Conservation (phyloP, 2,888 invertebrate genomes). For the Caenorhabditis drosophilae region DNA sequence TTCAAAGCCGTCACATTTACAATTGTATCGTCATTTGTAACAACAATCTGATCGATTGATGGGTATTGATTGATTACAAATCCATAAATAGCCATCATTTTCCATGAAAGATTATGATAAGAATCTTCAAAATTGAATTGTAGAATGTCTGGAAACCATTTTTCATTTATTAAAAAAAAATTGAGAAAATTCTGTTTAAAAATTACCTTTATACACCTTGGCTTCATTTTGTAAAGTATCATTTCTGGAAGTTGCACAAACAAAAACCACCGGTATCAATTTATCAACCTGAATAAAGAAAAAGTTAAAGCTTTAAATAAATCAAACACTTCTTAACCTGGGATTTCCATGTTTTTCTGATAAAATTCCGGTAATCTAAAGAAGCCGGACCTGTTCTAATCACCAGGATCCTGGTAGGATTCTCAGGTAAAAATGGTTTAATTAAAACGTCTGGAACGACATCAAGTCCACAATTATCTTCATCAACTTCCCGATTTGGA, state of each 20-base stretch:
- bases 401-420: slow-evolving; percentile 44
- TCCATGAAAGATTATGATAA: slow-evolving; percentile 64
- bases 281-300: slow-evolving; percentile 29
- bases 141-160: slow-evolving; percentile 57
- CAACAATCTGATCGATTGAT: slow-evolving; percentile 51
- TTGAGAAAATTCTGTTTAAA: neutral
- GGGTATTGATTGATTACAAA: slow-evolving; percentile 53
- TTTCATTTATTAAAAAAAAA: neutral
- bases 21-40: slow-evolving; percentile 65
- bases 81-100: slow-evolving; percentile 67
- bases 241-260: slow-evolving; percentile 44
- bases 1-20: slow-evolving; percentile 63
- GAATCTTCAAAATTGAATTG: slow-evolving; percentile 67
- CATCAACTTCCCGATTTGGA: slow-evolving; percentile 24
- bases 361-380: slow-evolving; percentile 58
- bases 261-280: slow-evolving; percentile 51
- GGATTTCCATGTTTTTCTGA: slow-evolving; percentile 63
- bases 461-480: slow-evolving; percentile 40
- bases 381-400: slow-evolving; percentile 58
- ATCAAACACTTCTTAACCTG: slow-evolving; percentile 20
- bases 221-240: slow-evolving; percentile 41
- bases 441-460: slow-evolving; percentile 42
- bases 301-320: neutral
- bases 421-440: slow-evolving; percentile 32
- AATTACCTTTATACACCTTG: slow-evolving; percentile 32